phyloP scores from a whole-genome alignment of 1,140 invertebrate species.

The Drosophila biarmipes region DNA sequence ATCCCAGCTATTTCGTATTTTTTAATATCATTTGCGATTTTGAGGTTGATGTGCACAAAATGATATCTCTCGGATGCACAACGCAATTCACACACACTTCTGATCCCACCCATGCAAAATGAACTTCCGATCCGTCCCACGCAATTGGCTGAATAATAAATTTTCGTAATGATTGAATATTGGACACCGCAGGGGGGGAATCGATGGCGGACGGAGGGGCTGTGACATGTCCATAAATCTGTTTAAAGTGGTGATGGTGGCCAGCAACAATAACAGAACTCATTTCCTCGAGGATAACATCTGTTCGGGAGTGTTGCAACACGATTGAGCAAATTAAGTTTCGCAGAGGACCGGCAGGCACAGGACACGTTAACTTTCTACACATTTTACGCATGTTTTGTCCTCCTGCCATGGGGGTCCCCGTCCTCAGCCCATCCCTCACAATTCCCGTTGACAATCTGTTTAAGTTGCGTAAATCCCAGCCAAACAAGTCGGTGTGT shows the following conservation, averaged over 20 bases:
- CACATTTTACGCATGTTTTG: constrained; percentile 46
- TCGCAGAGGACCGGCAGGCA: constrained; percentile 24
- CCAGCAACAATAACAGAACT: constrained; percentile 49
- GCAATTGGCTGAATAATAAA: constrained; percentile 36
- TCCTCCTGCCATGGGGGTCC: constrained; percentile 10
- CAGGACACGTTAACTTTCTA: constrained; percentile 39
- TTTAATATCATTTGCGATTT: background rate
- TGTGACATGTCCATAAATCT: constrained; percentile 30
- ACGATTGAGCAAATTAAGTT: constrained; percentile 73
- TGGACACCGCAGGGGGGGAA: constrained; percentile 16
- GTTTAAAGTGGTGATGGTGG: constrained; percentile 16
- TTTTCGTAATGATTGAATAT: constrained; percentile 69
- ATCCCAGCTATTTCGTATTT: no score
- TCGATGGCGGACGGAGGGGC: background rate
- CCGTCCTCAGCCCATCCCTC: constrained; percentile 6
- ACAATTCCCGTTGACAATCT: constrained; percentile 67
- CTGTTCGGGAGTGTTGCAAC: constrained; percentile 67
- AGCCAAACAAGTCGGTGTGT: constrained; percentile 46
- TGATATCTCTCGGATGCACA: background rate
- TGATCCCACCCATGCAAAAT: constrained; percentile 42
- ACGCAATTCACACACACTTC: constrained; percentile 4
- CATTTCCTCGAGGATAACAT: constrained; percentile 75
- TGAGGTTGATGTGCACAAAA: background rate
- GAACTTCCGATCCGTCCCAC: constrained; percentile 46
- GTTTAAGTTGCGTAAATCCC: constrained; percentile 73